Evolutionary conservation across 2,113 vertebrate species (phyloP), one percentile per base, ranked within the genome.

Genomic region (Burhinus oedicnemus): DNA sequence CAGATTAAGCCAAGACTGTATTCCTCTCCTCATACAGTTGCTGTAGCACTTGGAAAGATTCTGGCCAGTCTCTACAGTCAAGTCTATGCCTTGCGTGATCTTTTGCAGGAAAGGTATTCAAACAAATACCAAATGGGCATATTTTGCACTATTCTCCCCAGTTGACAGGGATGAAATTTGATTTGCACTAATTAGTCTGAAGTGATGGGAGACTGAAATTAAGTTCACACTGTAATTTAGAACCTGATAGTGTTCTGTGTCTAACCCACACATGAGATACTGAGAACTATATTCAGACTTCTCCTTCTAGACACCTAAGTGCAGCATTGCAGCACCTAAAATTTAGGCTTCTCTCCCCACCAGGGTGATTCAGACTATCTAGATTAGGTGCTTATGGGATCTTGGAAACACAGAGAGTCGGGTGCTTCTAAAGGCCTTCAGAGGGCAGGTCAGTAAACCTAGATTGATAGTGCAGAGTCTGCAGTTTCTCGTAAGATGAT

Each of bases 281-380:
- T 38, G 57, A 89, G 45, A 89, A 32, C 64, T 93, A 82, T 85
- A 87, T 91, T 95, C 65, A 95, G 65, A 27, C 4, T 92, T 81
- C 82, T 87, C 47, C 58, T 96, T 95, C 96, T 93, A 96, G 87
- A 72, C 52, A 93, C 49, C 61, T 89, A 82, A 96, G 40, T 40
- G 70, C 36, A 87, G 74, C 69, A 27, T 51, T 84, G 61, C 65
- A 93, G 69, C 40, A 91, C 44, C 94, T 72, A 93, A 89, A 94
- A 93, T 94, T 94, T 87, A 87, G 61, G 34, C 57, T 89, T 91
- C 77, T 94, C 54, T 15, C 89, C 49, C 52, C 65, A 84, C 34
- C 47, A 76, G 78, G 1, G 5, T 96, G 89, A 93, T 87, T 91
- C 93, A 89, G 69, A 87, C 27, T 83, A 30, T 75, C 77, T 64